These are phyloP conservation scores for Chondrosia reniformis DNA, from an alignment of 37 sponge, comb jelly and placozoan species.

Conservation along the genomic window DNA sequence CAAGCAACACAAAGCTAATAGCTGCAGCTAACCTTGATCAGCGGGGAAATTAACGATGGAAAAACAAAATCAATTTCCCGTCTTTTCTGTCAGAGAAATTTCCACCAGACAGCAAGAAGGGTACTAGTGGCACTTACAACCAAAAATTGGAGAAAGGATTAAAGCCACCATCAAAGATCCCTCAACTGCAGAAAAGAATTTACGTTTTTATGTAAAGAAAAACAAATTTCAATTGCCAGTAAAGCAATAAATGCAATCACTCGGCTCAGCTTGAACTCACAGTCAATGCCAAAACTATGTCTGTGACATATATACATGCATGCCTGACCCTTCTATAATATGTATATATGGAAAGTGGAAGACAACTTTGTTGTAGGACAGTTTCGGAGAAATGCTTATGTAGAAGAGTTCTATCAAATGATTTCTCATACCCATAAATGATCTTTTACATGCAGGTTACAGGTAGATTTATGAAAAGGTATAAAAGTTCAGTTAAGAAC, in stretches of 20 bases:
- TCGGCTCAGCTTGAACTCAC: background rate
- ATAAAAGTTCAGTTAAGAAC: too few relatives aligned
- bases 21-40: too few relatives aligned
- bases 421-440: slow-evolving; percentile 1
- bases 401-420: slow-evolving; percentile 16
- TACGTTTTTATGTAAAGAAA: background rate
- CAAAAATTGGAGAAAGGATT: slow-evolving; percentile 10
- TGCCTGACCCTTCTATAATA: background rate
- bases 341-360: background rate
- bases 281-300: background rate
- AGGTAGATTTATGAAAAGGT: slow-evolving; percentile 27
- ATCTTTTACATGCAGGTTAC: slow-evolving; percentile 26
- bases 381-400: slow-evolving; percentile 17
- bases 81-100: background rate
- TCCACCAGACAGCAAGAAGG: slow-evolving; percentile 2
- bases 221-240: background rate
- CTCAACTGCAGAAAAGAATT: slow-evolving; percentile 11
- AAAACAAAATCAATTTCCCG: background rate
- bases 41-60: too few relatives aligned
- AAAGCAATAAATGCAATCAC: background rate
- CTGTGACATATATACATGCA: too few relatives aligned
- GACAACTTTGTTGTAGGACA: slow-evolving; percentile 22
- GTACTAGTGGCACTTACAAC: slow-evolving; percentile 7
- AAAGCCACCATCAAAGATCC: too few relatives aligned
- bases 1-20: too few relatives aligned